Conservation (phyloP, 2,797 vertebrate genomes). For the Phrynocephalus forsythii region DNA sequence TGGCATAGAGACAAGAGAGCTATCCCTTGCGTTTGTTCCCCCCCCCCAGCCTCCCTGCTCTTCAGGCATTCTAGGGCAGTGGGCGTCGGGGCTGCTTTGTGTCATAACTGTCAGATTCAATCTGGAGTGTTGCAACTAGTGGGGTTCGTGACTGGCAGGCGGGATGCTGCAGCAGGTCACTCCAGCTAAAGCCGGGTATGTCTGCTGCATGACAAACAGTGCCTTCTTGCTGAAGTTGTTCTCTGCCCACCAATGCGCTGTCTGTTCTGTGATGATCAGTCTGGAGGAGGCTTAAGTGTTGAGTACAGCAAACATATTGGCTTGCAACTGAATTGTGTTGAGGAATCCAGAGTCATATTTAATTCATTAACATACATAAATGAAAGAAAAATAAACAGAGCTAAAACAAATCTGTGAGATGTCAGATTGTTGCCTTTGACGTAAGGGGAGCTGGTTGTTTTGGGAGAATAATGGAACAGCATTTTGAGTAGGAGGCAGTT, state of each 20-base stretch:
- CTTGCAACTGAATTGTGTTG: not conserved
- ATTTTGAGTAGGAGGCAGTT: constrained; percentile 15
- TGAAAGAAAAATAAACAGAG: not conserved
- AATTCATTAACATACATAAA: not conserved
- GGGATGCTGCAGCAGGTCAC: not conserved
- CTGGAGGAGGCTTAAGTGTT: not conserved
- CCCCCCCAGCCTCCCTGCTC: not conserved
- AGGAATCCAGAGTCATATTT: not conserved
- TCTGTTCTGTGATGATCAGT: not conserved
- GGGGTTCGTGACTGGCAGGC: not conserved
- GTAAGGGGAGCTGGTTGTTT: not conserved
- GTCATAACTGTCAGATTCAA: constrained; percentile 1
- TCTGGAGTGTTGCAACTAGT: not conserved
- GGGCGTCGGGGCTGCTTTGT: not conserved
- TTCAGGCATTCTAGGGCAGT: not conserved
- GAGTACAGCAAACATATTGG: not conserved
- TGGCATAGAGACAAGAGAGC: not conserved
- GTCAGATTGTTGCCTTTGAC: not conserved
- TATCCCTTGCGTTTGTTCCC: not conserved
- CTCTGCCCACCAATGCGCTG: not conserved
- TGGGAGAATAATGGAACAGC: not conserved
- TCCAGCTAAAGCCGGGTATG: not conserved
- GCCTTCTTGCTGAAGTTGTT: not conserved
- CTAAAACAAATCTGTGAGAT: not conserved
- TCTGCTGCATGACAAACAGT: constrained; percentile 7